phyloP scores from a whole-genome alignment of 2,888 invertebrate genomes.

The Helleia helle region DNA sequence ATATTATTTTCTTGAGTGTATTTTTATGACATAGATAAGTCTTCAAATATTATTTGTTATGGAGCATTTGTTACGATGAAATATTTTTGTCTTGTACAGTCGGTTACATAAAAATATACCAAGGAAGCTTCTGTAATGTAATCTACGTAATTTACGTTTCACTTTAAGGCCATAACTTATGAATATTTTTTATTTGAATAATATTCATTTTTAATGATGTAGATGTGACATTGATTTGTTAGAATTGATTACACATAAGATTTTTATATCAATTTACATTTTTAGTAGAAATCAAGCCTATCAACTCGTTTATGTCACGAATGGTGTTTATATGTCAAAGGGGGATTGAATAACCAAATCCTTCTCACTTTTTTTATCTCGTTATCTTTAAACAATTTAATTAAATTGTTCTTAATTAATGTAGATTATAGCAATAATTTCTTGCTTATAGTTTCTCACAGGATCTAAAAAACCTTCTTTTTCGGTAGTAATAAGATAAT shows the following conservation, averaged over 20 bases:
- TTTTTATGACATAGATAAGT: not conserved
- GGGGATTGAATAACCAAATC: constrained; percentile 1
- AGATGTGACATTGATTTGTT: constrained; percentile 5
- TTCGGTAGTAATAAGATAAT: too few species aligned
- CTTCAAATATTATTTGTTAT: not conserved
- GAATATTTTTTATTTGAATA: constrained; percentile 3
- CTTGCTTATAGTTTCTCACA: too few species aligned
- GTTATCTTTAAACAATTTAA: too few species aligned
- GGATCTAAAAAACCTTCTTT: too few species aligned
- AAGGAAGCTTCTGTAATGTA: too few species aligned
- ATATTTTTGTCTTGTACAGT: not conserved
- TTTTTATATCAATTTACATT: constrained; percentile 17
- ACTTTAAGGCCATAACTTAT: not conserved
- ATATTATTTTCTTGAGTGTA: not conserved
- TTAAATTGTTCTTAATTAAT: too few species aligned
- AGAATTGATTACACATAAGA: constrained; percentile 11
- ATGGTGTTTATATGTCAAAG: not conserved
- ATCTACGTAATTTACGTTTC: too few species aligned
- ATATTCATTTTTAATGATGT: constrained; percentile 5
- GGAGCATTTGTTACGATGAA: not conserved
- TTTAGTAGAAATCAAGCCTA: constrained; percentile 10
- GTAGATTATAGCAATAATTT: too few species aligned
- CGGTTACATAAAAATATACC: not conserved
- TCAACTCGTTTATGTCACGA: too few species aligned
- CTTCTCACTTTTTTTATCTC: too few species aligned